A percentile compares a stretch with the other conserved stretches of the same genome.
Evolutionary conservation across 2,113 vertebrate species (phyloP).

Genomic region (Coreoperca whiteheadi): DNA sequence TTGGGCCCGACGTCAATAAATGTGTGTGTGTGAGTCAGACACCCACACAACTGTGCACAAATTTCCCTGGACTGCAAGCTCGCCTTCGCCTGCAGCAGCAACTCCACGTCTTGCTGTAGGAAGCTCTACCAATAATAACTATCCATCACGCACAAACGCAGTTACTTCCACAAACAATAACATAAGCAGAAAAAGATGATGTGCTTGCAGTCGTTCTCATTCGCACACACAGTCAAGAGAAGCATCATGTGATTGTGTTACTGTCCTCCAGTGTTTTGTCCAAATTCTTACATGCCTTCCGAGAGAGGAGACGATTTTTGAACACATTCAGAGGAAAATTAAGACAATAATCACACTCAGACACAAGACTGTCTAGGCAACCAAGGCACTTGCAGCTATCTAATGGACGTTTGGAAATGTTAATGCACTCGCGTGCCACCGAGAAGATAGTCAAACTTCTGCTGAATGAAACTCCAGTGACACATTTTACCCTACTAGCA

Average conservation of each 20-base stretch:
- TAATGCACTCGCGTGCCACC: neutral
- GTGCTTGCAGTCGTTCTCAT: neutral
- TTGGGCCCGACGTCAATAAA: neutral
- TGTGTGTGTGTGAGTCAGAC: neutral
- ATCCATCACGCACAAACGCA: constrained; percentile 11
- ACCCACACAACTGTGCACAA: neutral
- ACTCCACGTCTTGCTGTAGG: neutral
- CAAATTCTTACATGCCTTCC: neutral
- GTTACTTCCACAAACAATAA: neutral
- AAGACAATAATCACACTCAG: constrained; percentile 12
- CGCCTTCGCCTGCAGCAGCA: constrained; percentile 2
- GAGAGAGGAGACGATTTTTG: constrained; percentile 1
- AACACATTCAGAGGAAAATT: neutral
- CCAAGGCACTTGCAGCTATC: neutral
- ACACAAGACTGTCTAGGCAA: neutral
- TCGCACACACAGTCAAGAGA: neutral
- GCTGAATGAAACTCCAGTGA: neutral
- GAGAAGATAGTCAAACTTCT: neutral
- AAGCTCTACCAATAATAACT: constrained; percentile 9
- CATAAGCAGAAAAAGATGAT: neutral
- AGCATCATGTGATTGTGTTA: neutral
- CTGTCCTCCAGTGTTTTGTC: neutral
- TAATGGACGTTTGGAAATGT: neutral
- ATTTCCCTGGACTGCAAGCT: neutral
- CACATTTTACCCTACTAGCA: neutral